phyloP scores from a whole-genome alignment of 2,113 vertebrate genomes.

The Anguilla rostrata region DNA sequence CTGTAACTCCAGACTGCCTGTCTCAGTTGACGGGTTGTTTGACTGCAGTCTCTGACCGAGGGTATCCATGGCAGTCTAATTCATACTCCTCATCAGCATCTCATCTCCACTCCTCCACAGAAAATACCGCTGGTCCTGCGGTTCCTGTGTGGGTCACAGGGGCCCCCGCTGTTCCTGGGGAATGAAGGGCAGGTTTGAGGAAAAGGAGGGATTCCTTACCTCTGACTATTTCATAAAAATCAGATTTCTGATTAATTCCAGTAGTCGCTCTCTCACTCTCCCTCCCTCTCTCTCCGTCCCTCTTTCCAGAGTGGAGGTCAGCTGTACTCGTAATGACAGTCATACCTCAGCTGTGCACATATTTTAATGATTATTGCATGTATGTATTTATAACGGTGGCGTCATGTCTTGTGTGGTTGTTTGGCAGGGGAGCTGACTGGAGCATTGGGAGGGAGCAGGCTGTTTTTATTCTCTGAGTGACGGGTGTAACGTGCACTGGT shows the following conservation, averaged over 20 bases:
- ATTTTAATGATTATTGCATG: not conserved
- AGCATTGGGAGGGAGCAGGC: not conserved
- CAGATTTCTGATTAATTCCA: not conserved
- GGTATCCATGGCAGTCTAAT: not conserved
- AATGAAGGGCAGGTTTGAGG: not conserved
- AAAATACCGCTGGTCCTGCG: not conserved
- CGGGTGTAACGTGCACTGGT: not conserved
- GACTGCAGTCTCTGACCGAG: not conserved
- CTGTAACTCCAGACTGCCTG: not conserved
- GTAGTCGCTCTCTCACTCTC: not conserved
- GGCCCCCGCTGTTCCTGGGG: not conserved
- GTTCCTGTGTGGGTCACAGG: conserved; percentile 14
- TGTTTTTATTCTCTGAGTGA: not conserved
- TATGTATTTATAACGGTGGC: not conserved
- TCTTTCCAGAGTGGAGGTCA: not conserved
- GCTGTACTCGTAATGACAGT: not conserved
- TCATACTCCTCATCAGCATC: not conserved
- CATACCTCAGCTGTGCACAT: not conserved
- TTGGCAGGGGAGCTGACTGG: not conserved
- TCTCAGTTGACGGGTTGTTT: conserved; percentile 8
- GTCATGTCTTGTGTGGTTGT: not conserved
- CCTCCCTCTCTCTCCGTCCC: too few species aligned
- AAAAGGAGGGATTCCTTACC: not conserved
- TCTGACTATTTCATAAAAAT: not conserved
- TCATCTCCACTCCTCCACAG: not conserved